A percentile compares a stretch with the other conserved stretches of the same genome.
These are phyloP conservation scores for Remorina albescens DNA, from an alignment of 2,797 vertebrate genomes.

Conservation along the genomic window DNA sequence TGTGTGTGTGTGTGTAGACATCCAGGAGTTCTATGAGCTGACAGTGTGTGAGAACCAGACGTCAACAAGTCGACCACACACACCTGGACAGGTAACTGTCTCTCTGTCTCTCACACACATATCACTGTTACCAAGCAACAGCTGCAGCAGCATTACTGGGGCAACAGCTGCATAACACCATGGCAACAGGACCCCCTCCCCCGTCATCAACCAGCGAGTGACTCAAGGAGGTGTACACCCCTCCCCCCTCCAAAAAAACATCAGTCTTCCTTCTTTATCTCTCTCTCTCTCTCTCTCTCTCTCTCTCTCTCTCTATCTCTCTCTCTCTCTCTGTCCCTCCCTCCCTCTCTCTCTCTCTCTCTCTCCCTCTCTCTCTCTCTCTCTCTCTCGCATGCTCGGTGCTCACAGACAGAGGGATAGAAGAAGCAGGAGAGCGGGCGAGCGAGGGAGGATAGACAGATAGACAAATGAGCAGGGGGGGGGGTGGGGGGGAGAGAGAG, in stretches of 20 bases:
- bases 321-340: neutral
- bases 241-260: constrained; percentile 14
- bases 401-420: constrained; percentile 56
- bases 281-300: constrained; percentile 36
- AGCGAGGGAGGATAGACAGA: constrained; percentile 56
- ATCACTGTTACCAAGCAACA: constrained; percentile 79
- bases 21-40: constrained; percentile 85
- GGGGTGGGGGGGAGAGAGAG: constrained; percentile 33
- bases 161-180: constrained; percentile 81
- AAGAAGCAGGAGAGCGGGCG: constrained; percentile 47
- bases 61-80: constrained; percentile 16
- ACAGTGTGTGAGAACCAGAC: constrained; percentile 78
- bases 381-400: constrained; percentile 11
- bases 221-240: constrained; percentile 51
- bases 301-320: constrained; percentile 26
- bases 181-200: constrained; percentile 72
- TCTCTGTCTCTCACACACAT: constrained; percentile 45
- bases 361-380: constrained; percentile 14
- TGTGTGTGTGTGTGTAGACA: constrained; percentile 70
- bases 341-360: too few species aligned
- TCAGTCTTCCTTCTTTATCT: constrained; percentile 33
- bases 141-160: constrained; percentile 75
- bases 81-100: constrained; percentile 70
- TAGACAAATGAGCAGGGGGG: constrained; percentile 12
- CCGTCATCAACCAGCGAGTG: constrained; percentile 48